These are phyloP conservation scores for Canis aureus DNA, from an alignment of 2,113 vertebrate species.

Conservation along the genomic window DNA sequence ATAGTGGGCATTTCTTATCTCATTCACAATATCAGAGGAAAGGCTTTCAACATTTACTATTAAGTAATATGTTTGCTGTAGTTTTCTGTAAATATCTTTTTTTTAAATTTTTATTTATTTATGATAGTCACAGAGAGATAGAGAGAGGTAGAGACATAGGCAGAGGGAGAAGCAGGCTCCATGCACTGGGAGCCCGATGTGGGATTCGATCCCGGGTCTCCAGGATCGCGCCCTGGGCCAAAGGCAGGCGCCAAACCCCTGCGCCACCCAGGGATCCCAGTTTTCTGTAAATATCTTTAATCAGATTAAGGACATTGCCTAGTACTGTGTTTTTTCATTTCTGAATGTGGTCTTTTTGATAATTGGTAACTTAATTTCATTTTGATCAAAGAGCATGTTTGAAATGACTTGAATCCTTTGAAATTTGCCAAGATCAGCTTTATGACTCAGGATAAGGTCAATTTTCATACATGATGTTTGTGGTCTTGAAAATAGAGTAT, in stretches of 20 bases:
- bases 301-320: not conserved
- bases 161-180: too few relatives aligned
- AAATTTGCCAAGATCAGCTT: conserved; percentile 4
- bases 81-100: not conserved
- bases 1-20: not conserved
- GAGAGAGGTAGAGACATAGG: too few relatives aligned
- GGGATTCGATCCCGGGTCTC: too few relatives aligned
- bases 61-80: not conserved
- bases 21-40: not conserved
- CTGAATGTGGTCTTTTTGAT: not conserved
- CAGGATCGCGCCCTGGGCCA: too few relatives aligned
- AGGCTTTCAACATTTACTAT: not conserved
- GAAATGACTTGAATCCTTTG: not conserved
- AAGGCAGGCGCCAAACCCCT: too few relatives aligned
- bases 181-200: too few relatives aligned
- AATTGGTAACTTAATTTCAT: conserved; percentile 16
- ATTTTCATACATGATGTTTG: not conserved
- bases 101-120: too few relatives aligned
- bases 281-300: not conserved
- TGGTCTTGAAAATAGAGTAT: not conserved
- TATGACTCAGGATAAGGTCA: not conserved
- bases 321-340: conserved; percentile 34
- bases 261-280: not conserved
- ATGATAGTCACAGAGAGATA: too few relatives aligned
- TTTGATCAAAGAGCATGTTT: not conserved